phyloP scores from a whole-genome alignment of 2,797 vertebrate species.

The Caiman crocodilus region DNA sequence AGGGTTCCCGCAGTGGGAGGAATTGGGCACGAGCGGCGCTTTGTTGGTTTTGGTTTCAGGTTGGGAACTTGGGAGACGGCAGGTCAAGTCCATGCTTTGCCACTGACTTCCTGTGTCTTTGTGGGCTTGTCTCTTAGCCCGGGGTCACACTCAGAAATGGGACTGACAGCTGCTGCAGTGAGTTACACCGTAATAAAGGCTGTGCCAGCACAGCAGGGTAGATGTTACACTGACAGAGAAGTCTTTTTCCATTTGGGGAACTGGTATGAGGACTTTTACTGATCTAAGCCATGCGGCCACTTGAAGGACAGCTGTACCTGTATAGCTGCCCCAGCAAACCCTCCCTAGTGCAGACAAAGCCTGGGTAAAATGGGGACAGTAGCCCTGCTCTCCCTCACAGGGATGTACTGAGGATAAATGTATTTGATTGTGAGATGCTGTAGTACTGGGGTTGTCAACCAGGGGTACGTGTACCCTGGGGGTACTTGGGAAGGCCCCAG shows the following conservation, averaged over 20 bases:
- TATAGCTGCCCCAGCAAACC: no score
- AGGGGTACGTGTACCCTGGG: no score
- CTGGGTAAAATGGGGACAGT: background rate
- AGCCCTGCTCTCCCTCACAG: background rate
- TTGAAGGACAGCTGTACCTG: no score
- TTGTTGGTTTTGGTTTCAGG: background rate
- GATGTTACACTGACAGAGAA: background rate
- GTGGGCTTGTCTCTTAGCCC: no score
- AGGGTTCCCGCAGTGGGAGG: background rate
- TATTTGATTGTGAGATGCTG: background rate
- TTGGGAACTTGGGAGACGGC: background rate
- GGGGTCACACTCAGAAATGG: background rate
- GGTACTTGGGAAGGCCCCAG: no score
- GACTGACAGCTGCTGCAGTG: background rate
- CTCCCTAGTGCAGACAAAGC: no score
- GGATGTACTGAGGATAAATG: background rate
- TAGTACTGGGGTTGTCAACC: background rate
- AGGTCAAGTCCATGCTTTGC: background rate
- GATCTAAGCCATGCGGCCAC: no score
- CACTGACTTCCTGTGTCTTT: rapidly evolving
- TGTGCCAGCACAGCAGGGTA: background rate
- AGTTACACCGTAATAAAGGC: background rate
- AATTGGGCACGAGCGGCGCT: background rate
- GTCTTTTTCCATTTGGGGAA: background rate
- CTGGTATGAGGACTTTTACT: background rate